Conservation (phyloP, 2,888 invertebrate genomes). For the Hermaeophaga mercurialis region DNA sequence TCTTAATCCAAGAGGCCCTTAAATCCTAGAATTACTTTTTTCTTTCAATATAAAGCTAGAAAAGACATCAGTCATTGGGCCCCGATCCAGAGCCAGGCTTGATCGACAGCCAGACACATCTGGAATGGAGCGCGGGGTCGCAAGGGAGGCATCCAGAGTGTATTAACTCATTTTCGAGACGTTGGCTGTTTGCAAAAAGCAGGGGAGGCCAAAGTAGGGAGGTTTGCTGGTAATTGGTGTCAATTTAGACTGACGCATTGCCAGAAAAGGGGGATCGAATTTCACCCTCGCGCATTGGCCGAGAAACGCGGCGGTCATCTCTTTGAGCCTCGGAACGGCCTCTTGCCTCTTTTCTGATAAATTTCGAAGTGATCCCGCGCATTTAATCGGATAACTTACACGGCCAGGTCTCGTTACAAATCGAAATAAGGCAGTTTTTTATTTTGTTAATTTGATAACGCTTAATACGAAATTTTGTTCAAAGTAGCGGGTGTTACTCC, state of each 20-base stretch:
- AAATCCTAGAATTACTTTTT: too few species aligned
- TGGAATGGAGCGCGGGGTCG: slow-evolving; percentile 18
- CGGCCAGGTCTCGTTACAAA: slow-evolving; percentile 2
- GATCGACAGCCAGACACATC: slow-evolving; percentile 28
- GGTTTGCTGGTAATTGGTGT: slow-evolving; percentile 70
- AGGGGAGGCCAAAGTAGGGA: slow-evolving; percentile 54
- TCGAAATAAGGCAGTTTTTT: neutral
- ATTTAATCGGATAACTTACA: neutral
- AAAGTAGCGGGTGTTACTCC: too few species aligned
- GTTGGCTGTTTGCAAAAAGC: slow-evolving; percentile 56
- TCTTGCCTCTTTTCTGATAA: slow-evolving; percentile 39
- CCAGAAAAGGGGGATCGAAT: slow-evolving; percentile 58
- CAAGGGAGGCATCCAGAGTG: slow-evolving; percentile 44
- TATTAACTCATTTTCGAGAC: slow-evolving; percentile 59
- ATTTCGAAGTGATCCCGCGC: slow-evolving; percentile 31
- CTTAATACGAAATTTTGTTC: too few species aligned
- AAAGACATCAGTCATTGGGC: slow-evolving; percentile 20
- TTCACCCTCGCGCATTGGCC: slow-evolving; percentile 50
- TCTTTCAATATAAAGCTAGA: neutral
- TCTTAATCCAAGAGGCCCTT: too few species aligned
- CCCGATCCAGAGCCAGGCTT: slow-evolving; percentile 11
- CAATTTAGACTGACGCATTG: slow-evolving; percentile 69
- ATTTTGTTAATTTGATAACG: too few species aligned
- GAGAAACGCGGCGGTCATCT: slow-evolving; percentile 41
- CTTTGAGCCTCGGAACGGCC: too few species aligned